These are phyloP conservation scores for Hyalella azteca DNA, from an alignment of 2,888 invertebrate genomes.

Conservation along the genomic window DNA sequence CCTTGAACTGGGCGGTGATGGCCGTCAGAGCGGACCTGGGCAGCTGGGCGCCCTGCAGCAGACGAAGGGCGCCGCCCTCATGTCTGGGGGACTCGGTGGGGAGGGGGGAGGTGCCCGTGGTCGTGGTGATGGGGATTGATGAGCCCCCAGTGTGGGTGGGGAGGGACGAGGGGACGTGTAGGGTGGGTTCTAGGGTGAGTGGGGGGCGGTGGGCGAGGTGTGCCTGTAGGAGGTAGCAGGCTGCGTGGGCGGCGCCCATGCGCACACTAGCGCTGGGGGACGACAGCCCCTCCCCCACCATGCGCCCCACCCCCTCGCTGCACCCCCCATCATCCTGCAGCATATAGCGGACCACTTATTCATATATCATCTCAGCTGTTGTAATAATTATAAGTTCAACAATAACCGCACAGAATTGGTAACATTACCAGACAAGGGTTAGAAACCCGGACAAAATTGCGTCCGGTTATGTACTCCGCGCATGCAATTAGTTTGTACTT, in stretches of 20 bases:
- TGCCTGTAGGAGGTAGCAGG: slow-evolving; percentile 73
- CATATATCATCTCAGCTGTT: no score
- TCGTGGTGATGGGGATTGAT: not conserved
- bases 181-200: no score
- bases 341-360: not conserved
- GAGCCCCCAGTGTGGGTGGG: slow-evolving; percentile 38
- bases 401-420: no score
- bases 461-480: no score
- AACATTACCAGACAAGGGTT: no score
- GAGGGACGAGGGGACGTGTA: slow-evolving; percentile 38
- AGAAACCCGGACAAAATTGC: no score
- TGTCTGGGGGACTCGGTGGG: slow-evolving; percentile 8
- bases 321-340: not conserved
- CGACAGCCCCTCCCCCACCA: slow-evolving; percentile 70
- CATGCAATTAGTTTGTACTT: no score
- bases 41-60: slow-evolving; percentile 15
- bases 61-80: not conserved
- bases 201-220: no score
- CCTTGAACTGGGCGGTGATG: slow-evolving; percentile 10
- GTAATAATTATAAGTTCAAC: no score
- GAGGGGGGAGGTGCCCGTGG: not conserved
- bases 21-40: slow-evolving; percentile 21
- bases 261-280: slow-evolving; percentile 71
- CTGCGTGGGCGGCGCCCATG: slow-evolving; percentile 72
- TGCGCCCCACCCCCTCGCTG: slow-evolving; percentile 69